phyloP scores from a whole-genome alignment of 2,888 invertebrate genomes.

The Pterobdella sp. region DNA sequence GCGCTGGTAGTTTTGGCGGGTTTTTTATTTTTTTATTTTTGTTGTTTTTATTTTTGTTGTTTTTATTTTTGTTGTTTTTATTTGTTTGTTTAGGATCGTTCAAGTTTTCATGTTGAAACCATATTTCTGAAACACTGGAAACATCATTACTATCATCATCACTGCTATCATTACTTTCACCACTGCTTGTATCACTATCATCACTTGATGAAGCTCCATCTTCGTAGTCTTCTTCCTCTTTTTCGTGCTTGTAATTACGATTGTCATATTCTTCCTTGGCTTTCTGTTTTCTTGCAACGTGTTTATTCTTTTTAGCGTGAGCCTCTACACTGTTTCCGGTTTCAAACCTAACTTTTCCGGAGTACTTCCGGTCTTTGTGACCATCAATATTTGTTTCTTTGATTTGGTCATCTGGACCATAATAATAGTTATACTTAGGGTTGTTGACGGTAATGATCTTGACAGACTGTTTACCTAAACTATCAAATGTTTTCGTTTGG shows the following conservation, averaged over 20 bases:
- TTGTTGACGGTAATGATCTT: neutral
- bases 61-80: neutral
- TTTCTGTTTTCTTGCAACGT: neutral
- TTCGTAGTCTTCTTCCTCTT: neutral
- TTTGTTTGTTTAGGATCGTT: neutral
- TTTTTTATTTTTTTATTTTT: neutral
- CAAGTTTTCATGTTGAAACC: too few relatives aligned
- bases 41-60: neutral
- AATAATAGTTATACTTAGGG: neutral
- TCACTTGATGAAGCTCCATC: neutral
- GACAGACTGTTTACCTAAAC: neutral
- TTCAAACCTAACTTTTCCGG: neutral
- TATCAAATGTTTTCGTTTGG: neutral
- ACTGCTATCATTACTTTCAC: neutral
- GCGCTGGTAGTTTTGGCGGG: neutral
- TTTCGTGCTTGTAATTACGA: neutral
- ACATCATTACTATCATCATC: neutral
- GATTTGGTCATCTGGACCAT: neutral
- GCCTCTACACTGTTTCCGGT: neutral
- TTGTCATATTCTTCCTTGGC: neutral
- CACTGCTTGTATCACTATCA: neutral
- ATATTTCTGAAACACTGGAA: neutral
- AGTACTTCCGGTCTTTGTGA: neutral
- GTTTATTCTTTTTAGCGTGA: neutral
- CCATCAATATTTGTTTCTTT: conserved; percentile 21